These are phyloP conservation scores for Megalopta genalis DNA, from an alignment of 1,140 invertebrate species.

Conservation along the genomic window DNA sequence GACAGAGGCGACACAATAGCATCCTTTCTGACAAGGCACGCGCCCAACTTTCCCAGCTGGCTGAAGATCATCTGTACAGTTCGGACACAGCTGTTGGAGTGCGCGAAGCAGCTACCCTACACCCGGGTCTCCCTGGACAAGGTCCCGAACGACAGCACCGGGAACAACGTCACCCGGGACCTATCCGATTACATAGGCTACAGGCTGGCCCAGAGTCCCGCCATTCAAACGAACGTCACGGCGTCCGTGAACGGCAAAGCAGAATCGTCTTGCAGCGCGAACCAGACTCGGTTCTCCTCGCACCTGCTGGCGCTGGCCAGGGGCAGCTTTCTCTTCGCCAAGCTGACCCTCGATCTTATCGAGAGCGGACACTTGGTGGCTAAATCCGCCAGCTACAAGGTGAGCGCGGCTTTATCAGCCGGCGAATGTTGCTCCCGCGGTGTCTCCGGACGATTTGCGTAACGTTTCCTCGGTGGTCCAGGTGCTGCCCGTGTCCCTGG, in stretches of 20 bases:
- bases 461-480: constrained; percentile 57
- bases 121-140: constrained; percentile 86
- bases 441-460: no score
- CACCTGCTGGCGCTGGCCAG: constrained; percentile 91
- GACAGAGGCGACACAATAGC: constrained; percentile 96
- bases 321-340: constrained; percentile 95
- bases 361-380: constrained; percentile 95
- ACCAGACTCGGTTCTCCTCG: constrained; percentile 89
- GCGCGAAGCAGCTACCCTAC: constrained; percentile 91
- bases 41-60: constrained; percentile 92
- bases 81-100: constrained; percentile 89
- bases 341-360: constrained; percentile 95
- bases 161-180: constrained; percentile 86
- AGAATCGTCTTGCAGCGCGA: constrained; percentile 81
- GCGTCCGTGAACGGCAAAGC: constrained; percentile 84
- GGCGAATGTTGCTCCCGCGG: neutral
- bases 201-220: constrained; percentile 87
- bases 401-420: constrained; percentile 63
- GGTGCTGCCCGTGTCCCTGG: constrained; percentile 92
- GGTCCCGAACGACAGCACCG: constrained; percentile 81
- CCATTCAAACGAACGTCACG: constrained; percentile 92
- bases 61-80: constrained; percentile 94
- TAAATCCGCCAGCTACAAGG: constrained; percentile 95
- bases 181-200: constrained; percentile 92
- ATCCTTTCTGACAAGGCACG: constrained; percentile 91